Evolutionary conservation across 2,113 vertebrate genomes (phyloP).

Genomic region (Cardinalis cardinalis): DNA sequence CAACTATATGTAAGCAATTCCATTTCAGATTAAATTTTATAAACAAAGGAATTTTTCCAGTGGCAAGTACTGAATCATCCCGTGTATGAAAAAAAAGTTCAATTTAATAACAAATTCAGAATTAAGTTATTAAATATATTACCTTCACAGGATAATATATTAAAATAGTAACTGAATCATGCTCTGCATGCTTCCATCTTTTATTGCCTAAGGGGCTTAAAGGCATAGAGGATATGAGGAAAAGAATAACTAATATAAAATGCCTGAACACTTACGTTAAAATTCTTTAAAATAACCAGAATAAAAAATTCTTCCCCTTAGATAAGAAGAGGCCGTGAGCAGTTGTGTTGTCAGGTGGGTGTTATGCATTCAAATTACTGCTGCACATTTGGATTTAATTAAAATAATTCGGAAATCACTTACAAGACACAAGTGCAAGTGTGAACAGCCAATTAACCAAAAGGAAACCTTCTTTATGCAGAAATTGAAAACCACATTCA

Average conservation of each 20-base stretch:
- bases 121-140: background rate
- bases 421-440: background rate
- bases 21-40: background rate
- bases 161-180: background rate
- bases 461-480: background rate
- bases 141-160: background rate
- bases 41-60: background rate
- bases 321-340: background rate
- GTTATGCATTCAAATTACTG: background rate
- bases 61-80: background rate
- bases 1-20: background rate
- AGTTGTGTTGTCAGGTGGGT: background rate
- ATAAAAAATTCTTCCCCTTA: background rate
- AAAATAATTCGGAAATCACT: background rate
- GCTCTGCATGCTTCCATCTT: background rate
- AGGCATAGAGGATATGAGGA: background rate
- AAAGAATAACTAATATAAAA: background rate
- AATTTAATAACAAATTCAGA: background rate
- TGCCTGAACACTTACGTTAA: background rate
- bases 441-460: background rate
- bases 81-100: accelerated
- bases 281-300: background rate
- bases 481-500: background rate
- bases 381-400: background rate
- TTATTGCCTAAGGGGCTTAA: background rate